Evolutionary conservation across 1,140 invertebrate genomes (phyloP).

Genomic region (Drosophila truncata): DNA sequence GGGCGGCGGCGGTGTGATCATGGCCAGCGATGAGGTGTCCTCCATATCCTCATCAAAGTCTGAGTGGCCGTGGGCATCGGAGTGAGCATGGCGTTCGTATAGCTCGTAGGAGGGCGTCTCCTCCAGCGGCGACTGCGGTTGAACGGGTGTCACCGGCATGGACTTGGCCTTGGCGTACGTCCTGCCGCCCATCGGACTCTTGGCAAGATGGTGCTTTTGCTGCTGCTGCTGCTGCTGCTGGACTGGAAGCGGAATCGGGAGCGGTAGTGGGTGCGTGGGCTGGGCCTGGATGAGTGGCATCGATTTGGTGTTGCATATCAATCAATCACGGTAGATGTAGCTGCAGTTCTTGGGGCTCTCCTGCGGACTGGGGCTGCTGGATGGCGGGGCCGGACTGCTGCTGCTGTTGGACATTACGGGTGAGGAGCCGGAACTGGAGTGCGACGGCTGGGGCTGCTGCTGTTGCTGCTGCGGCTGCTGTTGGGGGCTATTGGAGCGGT

Average conservation of each 20-base stretch:
- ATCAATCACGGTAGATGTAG: constrained; percentile 86
- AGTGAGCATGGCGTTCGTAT: constrained; percentile 62
- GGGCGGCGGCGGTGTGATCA: constrained; percentile 82
- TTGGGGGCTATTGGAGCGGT: constrained; percentile 85
- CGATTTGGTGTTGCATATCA: constrained; percentile 85
- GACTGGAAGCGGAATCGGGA: constrained; percentile 12
- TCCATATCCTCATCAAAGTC: constrained; percentile 52
- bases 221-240: constrained; percentile 21
- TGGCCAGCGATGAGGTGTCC: constrained; percentile 78
- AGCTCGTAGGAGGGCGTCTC: constrained; percentile 66
- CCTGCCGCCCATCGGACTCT: constrained; percentile 38
- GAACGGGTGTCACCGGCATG: constrained; percentile 81
- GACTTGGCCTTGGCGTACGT: constrained; percentile 76
- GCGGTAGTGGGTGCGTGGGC: constrained; percentile 46
- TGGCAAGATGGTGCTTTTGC: constrained; percentile 1
- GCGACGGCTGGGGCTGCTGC: constrained; percentile 61
- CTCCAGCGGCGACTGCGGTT: constrained; percentile 73
- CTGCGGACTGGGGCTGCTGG: constrained; percentile 85
- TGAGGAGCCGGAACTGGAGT: constrained; percentile 85
- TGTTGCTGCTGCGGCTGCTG: constrained; percentile 59
- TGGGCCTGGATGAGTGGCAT: constrained; percentile 83
- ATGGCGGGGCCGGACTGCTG: constrained; percentile 85
- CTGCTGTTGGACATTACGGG: constrained; percentile 85
- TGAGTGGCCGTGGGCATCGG: constrained; percentile 49
- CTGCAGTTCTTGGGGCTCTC: constrained; percentile 86